A percentile compares a stretch with the other conserved stretches of the same genome.
These are phyloP conservation scores for Calosoma granatense DNA, from an alignment of 1,140 invertebrate species.

Conservation along the genomic window DNA sequence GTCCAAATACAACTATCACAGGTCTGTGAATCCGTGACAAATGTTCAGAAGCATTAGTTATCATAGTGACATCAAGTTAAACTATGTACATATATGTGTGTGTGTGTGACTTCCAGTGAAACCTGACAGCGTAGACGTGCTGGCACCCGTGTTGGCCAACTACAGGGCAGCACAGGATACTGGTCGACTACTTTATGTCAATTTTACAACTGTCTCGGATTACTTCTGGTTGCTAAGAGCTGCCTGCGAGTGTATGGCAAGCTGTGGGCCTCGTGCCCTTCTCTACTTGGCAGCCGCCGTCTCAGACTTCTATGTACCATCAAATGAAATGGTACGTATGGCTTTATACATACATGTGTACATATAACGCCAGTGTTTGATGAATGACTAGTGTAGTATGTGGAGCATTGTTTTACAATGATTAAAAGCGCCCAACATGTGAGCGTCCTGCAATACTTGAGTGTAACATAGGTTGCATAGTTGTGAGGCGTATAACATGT, in stretches of 20 bases:
- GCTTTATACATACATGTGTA: conserved; percentile 14
- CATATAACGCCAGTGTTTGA: conserved; percentile 2
- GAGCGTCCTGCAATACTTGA: no score
- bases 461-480: no score
- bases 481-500: not conserved
- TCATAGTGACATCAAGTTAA: not conserved
- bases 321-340: conserved; percentile 82
- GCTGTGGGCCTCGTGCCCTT: conserved; percentile 57
- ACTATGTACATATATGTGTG: conserved; percentile 1
- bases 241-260: conserved; percentile 62
- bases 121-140: conserved; percentile 53
- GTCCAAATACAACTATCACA: conserved; percentile 48
- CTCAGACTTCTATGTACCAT: conserved; percentile 96
- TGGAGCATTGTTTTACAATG: no score
- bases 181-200: conserved; percentile 59
- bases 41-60: conserved; percentile 1
- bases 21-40: conserved; percentile 29
- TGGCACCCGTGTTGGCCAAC: conserved; percentile 55
- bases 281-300: conserved; percentile 96
- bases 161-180: conserved; percentile 58
- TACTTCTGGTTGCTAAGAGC: conserved; percentile 87
- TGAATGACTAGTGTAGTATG: not conserved
- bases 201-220: conserved; percentile 79
- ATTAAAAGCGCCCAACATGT: no score
- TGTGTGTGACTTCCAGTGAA: conserved; percentile 44